phyloP scores from a whole-genome alignment of 2,113 vertebrate species.

The Ia io region DNA sequence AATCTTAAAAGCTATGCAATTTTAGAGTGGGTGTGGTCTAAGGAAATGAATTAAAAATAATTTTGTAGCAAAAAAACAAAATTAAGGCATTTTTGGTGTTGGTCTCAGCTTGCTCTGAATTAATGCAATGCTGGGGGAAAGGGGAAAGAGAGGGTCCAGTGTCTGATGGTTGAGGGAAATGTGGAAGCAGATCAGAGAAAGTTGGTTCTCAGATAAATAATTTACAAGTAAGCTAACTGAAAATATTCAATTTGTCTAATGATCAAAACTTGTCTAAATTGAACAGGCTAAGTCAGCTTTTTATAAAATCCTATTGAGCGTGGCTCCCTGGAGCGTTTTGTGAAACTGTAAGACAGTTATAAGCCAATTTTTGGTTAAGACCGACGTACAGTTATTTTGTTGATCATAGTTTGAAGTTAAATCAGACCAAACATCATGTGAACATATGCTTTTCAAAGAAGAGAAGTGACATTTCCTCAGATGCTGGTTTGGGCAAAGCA shows the following conservation, averaged over 20 bases:
- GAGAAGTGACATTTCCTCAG: background rate
- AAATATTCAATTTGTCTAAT: constrained; percentile 52
- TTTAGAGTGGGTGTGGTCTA: background rate
- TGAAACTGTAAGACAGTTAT: background rate
- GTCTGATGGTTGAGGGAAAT: constrained; percentile 19
- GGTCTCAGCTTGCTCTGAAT: background rate
- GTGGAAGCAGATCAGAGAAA: constrained; percentile 41
- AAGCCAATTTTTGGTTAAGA: background rate
- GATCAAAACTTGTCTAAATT: constrained; percentile 57
- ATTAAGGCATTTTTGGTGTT: background rate
- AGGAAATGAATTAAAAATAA: background rate
- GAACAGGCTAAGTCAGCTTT: background rate
- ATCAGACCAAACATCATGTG: background rate
- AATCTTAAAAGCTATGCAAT: background rate
- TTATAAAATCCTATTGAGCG: background rate
- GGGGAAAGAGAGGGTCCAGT: background rate
- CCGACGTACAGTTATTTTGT: background rate
- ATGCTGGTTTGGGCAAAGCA: background rate
- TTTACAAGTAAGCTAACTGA: constrained; percentile 50
- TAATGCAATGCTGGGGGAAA: background rate
- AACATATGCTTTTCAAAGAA: background rate
- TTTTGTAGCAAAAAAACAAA: constrained; percentile 2
- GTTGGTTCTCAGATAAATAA: constrained; percentile 57
- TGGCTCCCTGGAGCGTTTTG: background rate
- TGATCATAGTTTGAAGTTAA: background rate